phyloP scores from a whole-genome alignment of 2,888 invertebrate species.

The Stramonita haemastoma region DNA sequence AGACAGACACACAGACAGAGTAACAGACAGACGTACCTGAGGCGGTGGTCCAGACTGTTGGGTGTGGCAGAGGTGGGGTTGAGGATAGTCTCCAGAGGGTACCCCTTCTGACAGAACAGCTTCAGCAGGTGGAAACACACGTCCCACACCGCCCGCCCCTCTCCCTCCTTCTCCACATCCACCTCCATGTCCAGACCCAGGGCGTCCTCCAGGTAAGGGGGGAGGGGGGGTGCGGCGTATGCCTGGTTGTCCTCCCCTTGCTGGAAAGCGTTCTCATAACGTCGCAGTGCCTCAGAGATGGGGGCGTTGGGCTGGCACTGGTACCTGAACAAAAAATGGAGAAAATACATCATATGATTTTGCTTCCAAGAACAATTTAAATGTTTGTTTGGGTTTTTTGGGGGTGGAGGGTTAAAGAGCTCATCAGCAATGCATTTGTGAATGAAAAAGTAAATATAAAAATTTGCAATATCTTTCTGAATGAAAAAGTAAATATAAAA shows the following conservation, averaged over 20 bases:
- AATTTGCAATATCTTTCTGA: too few species aligned
- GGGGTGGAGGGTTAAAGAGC: too few species aligned
- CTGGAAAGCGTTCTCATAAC: conserved; percentile 83
- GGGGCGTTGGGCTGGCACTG: conserved; percentile 85
- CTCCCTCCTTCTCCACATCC: conserved; percentile 45
- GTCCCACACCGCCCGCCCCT: conserved; percentile 77
- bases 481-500: too few species aligned
- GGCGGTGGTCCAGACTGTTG: conserved; percentile 89
- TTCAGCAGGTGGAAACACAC: conserved; percentile 90
- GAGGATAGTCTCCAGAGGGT: conserved; percentile 83
- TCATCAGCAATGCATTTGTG: too few species aligned
- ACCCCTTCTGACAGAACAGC: conserved; percentile 82
- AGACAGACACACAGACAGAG: too few species aligned
- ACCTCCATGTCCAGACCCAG: conserved; percentile 37
- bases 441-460: too few species aligned
- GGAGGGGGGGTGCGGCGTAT: conserved; percentile 74
- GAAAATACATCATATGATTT: too few species aligned
- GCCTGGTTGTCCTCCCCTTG: conserved; percentile 55
- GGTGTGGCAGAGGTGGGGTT: conserved; percentile 87
- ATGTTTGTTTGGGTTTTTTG: too few species aligned
- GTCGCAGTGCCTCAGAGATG: conserved; percentile 85
- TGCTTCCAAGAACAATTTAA: too few species aligned
- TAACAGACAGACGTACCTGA: conserved; percentile 65
- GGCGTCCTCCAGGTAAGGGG: conserved; percentile 71
- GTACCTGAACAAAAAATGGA: conserved; percentile 80